Percentiles rank a stretch among this genome's conserved stretches.
phyloP scores from a whole-genome alignment of 2,797 vertebrate species.

The Pantherophis alleghaniensis region DNA sequence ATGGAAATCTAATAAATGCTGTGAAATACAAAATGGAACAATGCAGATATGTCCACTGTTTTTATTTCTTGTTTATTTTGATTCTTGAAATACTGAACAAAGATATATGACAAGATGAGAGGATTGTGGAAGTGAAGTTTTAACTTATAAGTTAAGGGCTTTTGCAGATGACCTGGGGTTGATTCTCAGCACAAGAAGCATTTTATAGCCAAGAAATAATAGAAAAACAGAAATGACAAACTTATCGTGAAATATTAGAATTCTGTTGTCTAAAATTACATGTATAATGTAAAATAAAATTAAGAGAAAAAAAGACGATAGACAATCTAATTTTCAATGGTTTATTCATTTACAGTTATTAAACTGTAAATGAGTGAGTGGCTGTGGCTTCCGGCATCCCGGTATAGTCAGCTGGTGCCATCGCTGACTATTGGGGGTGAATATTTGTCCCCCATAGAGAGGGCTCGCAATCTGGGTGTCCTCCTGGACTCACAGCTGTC shows the following conservation, averaged over 20 bases:
- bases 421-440: too few species aligned
- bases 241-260: background rate
- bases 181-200: background rate
- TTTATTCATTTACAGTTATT: background rate
- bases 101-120: background rate
- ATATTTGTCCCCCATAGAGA: too few species aligned
- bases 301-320: background rate
- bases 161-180: background rate
- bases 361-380: background rate
- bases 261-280: background rate
- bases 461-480: too few species aligned
- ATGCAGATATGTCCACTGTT: background rate
- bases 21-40: background rate
- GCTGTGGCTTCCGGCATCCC: too few species aligned
- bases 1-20: background rate
- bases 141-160: background rate
- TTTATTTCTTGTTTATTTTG: background rate
- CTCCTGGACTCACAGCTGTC: too few species aligned
- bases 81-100: background rate
- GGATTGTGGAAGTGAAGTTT: background rate
- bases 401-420: too few species aligned
- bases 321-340: background rate
- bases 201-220: background rate
- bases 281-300: background rate
- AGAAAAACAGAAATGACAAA: background rate